Evolutionary conservation across 2,113 vertebrate species (phyloP).

Genomic region (Gambusia holbrooki): DNA sequence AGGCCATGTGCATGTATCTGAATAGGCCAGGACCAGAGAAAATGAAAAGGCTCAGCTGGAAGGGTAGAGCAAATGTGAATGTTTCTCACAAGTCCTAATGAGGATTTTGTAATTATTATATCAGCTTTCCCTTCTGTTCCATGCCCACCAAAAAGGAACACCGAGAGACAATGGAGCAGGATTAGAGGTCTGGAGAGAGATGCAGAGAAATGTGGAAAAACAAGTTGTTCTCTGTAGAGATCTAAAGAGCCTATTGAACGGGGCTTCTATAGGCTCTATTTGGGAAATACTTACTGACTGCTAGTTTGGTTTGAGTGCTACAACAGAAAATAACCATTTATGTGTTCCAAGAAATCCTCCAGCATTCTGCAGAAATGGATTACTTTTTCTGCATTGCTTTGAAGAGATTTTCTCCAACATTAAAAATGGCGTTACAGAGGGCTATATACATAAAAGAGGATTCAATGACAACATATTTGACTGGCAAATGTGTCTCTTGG

Average conservation of each 20-base stretch:
- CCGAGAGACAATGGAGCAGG: slow-evolving; percentile 50
- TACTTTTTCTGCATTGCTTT: slow-evolving; percentile 32
- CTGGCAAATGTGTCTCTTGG: slow-evolving; percentile 23
- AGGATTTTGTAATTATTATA: slow-evolving; percentile 51
- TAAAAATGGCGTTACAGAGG: slow-evolving; percentile 21
- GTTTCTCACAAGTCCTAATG: slow-evolving; percentile 34
- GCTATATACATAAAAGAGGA: slow-evolving; percentile 28
- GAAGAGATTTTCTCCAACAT: slow-evolving; percentile 24
- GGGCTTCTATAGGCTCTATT: slow-evolving; percentile 49
- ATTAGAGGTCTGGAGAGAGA: slow-evolving; percentile 60
- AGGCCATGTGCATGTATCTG: not conserved
- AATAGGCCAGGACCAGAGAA: not conserved
- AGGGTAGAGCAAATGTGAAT: slow-evolving; percentile 18
- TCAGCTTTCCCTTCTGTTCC: slow-evolving; percentile 53
- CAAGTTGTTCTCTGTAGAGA: slow-evolving; percentile 60
- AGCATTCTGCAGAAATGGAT: slow-evolving; percentile 26
- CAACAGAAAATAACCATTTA: slow-evolving; percentile 55
- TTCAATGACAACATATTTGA: slow-evolving; percentile 29
- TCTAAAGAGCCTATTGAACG: slow-evolving; percentile 64
- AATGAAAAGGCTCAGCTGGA: slow-evolving; percentile 31
- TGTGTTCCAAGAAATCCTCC: slow-evolving; percentile 45
- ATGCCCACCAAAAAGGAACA: slow-evolving; percentile 38
- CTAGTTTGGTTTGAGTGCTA: slow-evolving; percentile 44
- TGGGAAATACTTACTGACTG: slow-evolving; percentile 57
- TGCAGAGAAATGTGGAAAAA: slow-evolving; percentile 56